phyloP scores from a whole-genome alignment of 1,140 invertebrate species.

The Leguminivora glycinivorella region DNA sequence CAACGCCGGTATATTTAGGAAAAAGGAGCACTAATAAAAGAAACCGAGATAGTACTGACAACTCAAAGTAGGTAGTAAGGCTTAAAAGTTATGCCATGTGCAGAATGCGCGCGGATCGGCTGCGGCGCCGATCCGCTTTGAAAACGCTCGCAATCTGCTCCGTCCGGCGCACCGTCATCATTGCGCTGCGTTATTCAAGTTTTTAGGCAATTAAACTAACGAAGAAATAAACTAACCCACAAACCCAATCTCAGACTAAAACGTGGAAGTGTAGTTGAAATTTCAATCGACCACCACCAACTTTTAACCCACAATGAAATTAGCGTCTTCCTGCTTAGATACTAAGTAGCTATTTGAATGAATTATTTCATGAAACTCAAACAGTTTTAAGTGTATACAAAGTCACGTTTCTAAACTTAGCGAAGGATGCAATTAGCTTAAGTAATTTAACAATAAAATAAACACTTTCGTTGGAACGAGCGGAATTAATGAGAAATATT shows the following conservation, averaged over 20 bases:
- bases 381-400: constrained; percentile 2
- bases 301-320: not conserved
- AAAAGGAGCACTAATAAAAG: no score
- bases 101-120: no score
- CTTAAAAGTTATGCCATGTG: no score
- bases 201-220: not conserved
- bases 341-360: not conserved
- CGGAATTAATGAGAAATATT: not conserved
- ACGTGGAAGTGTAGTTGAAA: not conserved
- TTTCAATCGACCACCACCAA: not conserved
- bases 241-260: constrained; percentile 1
- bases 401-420: constrained; percentile 8
- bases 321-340: not conserved
- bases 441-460: not conserved
- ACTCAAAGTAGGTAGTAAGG: no score
- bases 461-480: not conserved
- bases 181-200: not conserved
- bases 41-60: no score
- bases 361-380: not conserved
- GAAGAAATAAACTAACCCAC: constrained; percentile 5
- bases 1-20: no score
- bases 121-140: no score
- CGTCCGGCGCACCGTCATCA: no score
- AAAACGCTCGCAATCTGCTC: no score
- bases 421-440: not conserved